Percentiles rank a stretch among this genome's conserved stretches.
These are phyloP conservation scores for Catostylus mosaicus DNA, from an alignment of 30 jellyfish, hydroid and myxozoan genomes.

Conservation along the genomic window DNA sequence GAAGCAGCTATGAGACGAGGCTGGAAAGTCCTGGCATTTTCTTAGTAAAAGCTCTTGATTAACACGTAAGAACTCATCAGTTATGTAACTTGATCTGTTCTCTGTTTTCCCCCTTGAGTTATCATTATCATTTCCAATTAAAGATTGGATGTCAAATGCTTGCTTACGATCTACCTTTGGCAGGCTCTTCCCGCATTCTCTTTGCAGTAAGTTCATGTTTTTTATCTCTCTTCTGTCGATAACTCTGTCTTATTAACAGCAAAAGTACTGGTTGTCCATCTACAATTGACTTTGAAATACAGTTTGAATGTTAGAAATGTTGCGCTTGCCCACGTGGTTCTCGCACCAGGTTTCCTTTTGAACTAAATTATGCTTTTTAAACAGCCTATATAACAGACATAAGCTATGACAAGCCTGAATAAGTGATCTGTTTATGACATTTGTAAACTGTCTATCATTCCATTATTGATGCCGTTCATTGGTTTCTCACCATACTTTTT, in stretches of 20 bases:
- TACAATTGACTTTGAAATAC: no score
- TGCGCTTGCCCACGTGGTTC: not conserved
- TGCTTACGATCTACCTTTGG: slow-evolving; percentile 20
- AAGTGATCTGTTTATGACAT: slow-evolving; percentile 44
- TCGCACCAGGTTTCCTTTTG: not conserved
- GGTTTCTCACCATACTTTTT: slow-evolving; percentile 10
- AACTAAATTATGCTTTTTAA: not conserved
- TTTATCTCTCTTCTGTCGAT: no score
- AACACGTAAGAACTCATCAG: not conserved
- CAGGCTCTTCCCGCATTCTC: no score
- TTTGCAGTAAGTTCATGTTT: no score
- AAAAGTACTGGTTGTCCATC: no score
- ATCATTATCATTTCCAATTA: slow-evolving; percentile 31
- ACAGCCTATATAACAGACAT: slow-evolving; percentile 10
- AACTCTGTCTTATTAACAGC: no score
- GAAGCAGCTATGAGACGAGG: not conserved
- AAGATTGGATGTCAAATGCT: slow-evolving; percentile 31
- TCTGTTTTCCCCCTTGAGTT: not conserved
- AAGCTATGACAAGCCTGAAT: slow-evolving; percentile 5
- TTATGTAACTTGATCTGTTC: not conserved
- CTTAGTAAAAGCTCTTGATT: not conserved
- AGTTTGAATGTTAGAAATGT: no score
- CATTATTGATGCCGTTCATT: slow-evolving; percentile 22
- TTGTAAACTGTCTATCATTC: slow-evolving; percentile 49
- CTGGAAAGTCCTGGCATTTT: not conserved